Conservation (phyloP, 2,888 invertebrate genomes). For the Sepioteuthis lessoniana region DNA sequence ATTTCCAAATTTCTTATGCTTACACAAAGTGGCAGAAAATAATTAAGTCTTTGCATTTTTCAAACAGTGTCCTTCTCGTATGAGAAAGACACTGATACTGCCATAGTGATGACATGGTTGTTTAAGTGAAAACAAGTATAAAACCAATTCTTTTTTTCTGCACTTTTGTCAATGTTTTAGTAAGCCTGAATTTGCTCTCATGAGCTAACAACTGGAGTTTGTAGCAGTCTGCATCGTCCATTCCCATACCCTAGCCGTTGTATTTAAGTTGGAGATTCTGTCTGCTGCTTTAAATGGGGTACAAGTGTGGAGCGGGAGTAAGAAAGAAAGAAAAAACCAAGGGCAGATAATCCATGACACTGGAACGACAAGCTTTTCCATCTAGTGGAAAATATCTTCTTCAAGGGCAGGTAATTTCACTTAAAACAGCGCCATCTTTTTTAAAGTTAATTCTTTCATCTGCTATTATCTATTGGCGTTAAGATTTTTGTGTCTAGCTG, state of each 20-base stretch:
- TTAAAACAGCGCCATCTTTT: neutral
- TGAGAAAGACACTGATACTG: neutral
- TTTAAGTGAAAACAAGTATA: neutral
- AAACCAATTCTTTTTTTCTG: neutral
- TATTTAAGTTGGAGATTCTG: neutral
- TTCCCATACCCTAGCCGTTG: slow-evolving; percentile 5
- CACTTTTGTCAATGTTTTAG: neutral
- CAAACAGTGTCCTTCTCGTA: neutral
- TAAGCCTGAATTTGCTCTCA: too few relatives aligned
- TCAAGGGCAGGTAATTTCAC: neutral
- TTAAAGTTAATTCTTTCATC: slow-evolving; percentile 39
- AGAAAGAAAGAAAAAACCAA: neutral
- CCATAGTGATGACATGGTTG: neutral
- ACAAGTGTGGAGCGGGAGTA: neutral
- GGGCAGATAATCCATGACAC: neutral
- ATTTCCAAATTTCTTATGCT: neutral
- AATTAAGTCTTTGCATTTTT: neutral
- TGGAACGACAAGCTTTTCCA: neutral
- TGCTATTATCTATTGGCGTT: neutral
- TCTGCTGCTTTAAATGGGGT: neutral
- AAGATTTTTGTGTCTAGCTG: slow-evolving; percentile 36
- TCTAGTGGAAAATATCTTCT: neutral
- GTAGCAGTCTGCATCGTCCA: slow-evolving; percentile 6
- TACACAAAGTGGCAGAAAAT: neutral
- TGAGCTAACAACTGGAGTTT: neutral